Percentiles rank a stretch among this genome's conserved stretches.
phyloP scores from a whole-genome alignment of 2,888 invertebrate genomes.

The Actias luna region DNA sequence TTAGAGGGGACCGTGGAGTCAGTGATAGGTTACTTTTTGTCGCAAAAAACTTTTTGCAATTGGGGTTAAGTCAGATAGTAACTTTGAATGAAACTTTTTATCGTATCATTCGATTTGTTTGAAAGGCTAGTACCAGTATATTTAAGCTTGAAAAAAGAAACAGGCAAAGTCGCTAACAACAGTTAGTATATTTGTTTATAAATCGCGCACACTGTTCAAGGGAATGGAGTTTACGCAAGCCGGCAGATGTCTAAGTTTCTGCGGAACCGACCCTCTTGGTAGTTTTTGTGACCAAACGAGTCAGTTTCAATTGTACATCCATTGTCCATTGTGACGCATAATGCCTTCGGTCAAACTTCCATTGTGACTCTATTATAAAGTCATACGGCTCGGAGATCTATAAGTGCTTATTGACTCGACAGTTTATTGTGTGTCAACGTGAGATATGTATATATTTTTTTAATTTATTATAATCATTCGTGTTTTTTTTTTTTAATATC shows the following conservation, averaged over 20 bases:
- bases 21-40: too few relatives aligned
- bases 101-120: too few relatives aligned
- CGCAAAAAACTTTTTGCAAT: too few relatives aligned
- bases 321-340: constrained; percentile 16
- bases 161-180: too few relatives aligned
- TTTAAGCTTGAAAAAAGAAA: too few relatives aligned
- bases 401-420: constrained; percentile 7
- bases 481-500: too few relatives aligned
- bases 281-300: constrained; percentile 45
- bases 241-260: constrained; percentile 60
- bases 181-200: too few relatives aligned
- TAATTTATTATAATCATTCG: neutral
- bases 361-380: constrained; percentile 1
- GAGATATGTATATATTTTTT: neutral
- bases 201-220: constrained; percentile 26
- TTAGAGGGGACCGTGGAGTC: too few relatives aligned
- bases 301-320: constrained; percentile 59
- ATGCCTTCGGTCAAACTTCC: constrained; percentile 1
- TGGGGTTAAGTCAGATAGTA: too few relatives aligned
- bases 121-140: too few relatives aligned
- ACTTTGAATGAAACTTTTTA: too few relatives aligned
- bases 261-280: constrained; percentile 37
- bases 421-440: constrained; percentile 4
- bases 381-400: neutral
- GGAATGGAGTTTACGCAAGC: constrained; percentile 21